Conservation (phyloP, 2,113 vertebrate species). For the Antigone vipio region DNA sequence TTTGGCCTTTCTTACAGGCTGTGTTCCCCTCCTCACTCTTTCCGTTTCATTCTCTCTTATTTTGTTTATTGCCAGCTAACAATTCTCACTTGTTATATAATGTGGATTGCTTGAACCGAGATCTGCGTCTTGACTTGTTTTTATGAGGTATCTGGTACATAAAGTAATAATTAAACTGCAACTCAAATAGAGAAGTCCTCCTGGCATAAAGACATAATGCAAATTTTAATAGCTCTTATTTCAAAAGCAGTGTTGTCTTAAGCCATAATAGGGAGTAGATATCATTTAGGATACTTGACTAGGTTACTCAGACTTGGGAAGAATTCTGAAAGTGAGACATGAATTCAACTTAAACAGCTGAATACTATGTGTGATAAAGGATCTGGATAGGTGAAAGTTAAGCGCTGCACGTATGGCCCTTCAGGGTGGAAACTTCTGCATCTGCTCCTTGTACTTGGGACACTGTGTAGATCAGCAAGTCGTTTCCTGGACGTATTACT, state of each 20-base stretch:
- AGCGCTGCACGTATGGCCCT: neutral
- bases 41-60: neutral
- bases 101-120: neutral
- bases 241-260: neutral
- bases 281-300: neutral
- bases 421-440: neutral
- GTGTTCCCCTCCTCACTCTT: neutral
- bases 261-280: neutral
- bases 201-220: neutral
- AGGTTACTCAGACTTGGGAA: neutral
- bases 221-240: neutral
- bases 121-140: neutral
- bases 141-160: neutral
- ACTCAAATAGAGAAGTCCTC: neutral
- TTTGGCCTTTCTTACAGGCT: neutral
- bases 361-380: neutral
- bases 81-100: neutral
- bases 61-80: neutral
- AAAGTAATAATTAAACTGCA: slow-evolving; percentile 10
- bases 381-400: neutral
- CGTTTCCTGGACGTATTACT: neutral
- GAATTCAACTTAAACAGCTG: neutral
- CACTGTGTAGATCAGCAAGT: neutral
- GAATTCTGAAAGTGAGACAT: neutral
- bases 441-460: neutral